phyloP scores from a whole-genome alignment of 2,888 invertebrate species.

The Drosophila robusta region DNA sequence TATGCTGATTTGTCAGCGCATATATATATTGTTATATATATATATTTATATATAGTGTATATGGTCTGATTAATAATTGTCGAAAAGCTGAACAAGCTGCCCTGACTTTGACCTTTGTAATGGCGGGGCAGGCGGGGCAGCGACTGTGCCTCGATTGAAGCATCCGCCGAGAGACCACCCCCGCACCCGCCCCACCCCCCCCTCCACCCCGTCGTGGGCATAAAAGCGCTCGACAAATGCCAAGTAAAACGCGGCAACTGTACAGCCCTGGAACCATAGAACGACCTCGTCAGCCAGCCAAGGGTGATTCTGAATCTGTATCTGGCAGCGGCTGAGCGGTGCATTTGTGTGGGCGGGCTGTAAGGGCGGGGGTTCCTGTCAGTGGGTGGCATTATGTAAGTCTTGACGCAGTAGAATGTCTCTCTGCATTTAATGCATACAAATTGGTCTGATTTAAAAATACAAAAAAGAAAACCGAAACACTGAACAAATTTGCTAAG shows the following conservation, averaged over 20 bases:
- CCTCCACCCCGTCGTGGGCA: conserved; percentile 17
- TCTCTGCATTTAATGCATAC: conserved; percentile 78
- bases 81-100: conserved; percentile 42
- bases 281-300: conserved; percentile 57
- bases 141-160: conserved; percentile 53
- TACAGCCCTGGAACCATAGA: conserved; percentile 41
- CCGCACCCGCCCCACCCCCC: no score
- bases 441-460: conserved; percentile 73
- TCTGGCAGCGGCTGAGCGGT: conserved; percentile 5
- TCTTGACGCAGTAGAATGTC: conserved; percentile 63
- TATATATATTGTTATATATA: no score
- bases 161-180: conserved; percentile 50
- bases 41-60: neutral
- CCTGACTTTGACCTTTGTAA: conserved; percentile 76
- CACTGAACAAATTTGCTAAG: conserved; percentile 58
- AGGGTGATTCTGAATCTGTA: conserved; percentile 53
- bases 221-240: conserved; percentile 66
- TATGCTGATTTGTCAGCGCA: conserved; percentile 34
- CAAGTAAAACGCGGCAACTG: conserved; percentile 72
- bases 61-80: conserved; percentile 50
- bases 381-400: conserved; percentile 68
- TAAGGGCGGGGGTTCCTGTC: conserved; percentile 8
- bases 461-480: conserved; percentile 26
- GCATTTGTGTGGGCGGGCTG: conserved; percentile 25
- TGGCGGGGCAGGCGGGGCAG: neutral